Evolutionary conservation across 2,888 invertebrate genomes (phyloP).

Genomic region (Ectropis crepuscularia): DNA sequence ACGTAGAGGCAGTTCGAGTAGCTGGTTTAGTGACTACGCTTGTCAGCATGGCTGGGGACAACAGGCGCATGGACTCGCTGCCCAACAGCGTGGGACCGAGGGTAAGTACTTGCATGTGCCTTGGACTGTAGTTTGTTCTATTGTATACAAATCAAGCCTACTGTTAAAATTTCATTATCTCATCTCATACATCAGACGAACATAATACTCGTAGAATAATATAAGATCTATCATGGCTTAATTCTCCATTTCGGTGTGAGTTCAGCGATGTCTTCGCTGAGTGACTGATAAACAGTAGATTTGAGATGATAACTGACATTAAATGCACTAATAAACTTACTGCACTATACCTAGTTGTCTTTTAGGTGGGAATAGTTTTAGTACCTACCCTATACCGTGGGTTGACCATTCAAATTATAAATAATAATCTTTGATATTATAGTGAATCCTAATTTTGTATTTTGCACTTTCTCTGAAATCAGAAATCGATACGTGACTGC

Average conservation of each 20-base stretch:
- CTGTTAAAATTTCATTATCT: constrained; percentile 6
- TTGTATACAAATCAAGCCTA: constrained; percentile 8
- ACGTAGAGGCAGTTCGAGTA: constrained; percentile 93
- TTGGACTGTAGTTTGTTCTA: background rate
- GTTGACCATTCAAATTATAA: background rate
- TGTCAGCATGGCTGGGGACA: constrained; percentile 91
- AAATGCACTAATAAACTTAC: constrained; percentile 21
- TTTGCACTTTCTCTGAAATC: background rate
- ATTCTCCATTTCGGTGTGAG: background rate
- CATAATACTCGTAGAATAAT: background rate
- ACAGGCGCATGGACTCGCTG: constrained; percentile 79
- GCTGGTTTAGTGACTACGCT: constrained; percentile 93
- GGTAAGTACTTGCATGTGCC: constrained; percentile 68
- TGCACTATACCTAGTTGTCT: constrained; percentile 17
- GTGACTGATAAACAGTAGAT: constrained; percentile 16
- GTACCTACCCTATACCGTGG: background rate
- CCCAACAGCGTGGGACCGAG: constrained; percentile 83
- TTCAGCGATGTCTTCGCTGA: constrained; percentile 3
- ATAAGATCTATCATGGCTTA: constrained; percentile 7
- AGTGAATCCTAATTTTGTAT: background rate
- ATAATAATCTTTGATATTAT: background rate
- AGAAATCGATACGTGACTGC: too few relatives aligned
- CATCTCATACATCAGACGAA: constrained; percentile 5
- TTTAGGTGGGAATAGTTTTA: background rate
- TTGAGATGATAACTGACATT: constrained; percentile 23